Percentiles rank a stretch among this genome's conserved stretches.
These are phyloP conservation scores for Herminia tarsipennalis DNA, from an alignment of 2,888 invertebrate genomes.

Conservation along the genomic window DNA sequence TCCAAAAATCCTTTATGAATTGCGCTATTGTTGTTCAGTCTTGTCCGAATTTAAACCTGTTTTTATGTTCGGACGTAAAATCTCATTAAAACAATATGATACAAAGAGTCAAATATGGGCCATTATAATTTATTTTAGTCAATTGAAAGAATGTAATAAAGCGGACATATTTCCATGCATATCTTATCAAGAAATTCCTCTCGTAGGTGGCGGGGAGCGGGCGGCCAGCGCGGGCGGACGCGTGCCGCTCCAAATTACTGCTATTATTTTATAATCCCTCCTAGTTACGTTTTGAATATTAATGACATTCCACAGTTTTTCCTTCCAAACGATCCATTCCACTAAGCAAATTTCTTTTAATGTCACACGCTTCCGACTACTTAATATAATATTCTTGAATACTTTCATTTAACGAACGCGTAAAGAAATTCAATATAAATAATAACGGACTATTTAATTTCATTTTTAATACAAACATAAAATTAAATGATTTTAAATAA, in stretches of 20 bases:
- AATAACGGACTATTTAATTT: too few relatives aligned
- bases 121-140: constrained; percentile 56
- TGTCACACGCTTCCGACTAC: constrained; percentile 60
- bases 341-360: constrained; percentile 69
- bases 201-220: constrained; percentile 52
- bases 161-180: constrained; percentile 81
- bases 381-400: constrained; percentile 19
- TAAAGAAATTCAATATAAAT: background rate
- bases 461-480: background rate
- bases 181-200: constrained; percentile 80
- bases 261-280: constrained; percentile 86
- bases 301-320: constrained; percentile 81
- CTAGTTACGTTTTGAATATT: constrained; percentile 84
- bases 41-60: background rate
- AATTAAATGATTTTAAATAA: constrained; percentile 13
- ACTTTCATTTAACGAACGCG: constrained; percentile 6
- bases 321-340: constrained; percentile 70
- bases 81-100: constrained; percentile 10
- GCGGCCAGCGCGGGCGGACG: constrained; percentile 53
- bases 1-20: background rate
- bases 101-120: constrained; percentile 47
- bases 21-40: background rate
- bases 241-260: constrained; percentile 82
- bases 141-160: constrained; percentile 81
- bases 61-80: constrained; percentile 2